Conservation (phyloP, 1,140 invertebrate genomes). For the Archivesica marissinica region DNA sequence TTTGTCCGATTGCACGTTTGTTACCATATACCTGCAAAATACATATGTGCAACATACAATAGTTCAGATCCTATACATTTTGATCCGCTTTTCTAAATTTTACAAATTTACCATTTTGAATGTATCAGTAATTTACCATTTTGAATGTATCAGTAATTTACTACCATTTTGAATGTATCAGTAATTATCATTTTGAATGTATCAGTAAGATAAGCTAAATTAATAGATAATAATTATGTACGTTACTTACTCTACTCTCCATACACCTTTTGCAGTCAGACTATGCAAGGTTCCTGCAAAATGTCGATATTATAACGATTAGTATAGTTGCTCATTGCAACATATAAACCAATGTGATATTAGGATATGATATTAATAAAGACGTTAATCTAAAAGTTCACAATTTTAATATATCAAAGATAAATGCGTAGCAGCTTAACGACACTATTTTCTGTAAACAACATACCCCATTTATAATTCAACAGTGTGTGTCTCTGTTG, state of each 20-base stretch:
- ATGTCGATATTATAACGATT: background rate
- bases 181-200: background rate
- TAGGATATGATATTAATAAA: no score
- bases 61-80: background rate
- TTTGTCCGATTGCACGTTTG: background rate
- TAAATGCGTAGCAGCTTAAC: no score
- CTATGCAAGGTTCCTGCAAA: background rate
- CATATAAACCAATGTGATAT: no score
- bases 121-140: no score
- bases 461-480: constrained; percentile 38
- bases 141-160: background rate
- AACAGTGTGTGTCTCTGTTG: background rate
- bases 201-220: background rate
- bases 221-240: background rate
- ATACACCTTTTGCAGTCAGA: background rate
- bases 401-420: no score
- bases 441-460: no score
- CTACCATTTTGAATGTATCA: background rate
- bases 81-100: background rate
- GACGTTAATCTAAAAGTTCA: no score
- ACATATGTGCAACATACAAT: background rate
- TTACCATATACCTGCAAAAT: constrained; percentile 10
- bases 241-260: background rate
- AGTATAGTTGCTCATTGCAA: no score
- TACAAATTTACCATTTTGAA: background rate